Conservation (phyloP, 2,797 vertebrate genomes). For the Cephalopachus bancanus region DNA sequence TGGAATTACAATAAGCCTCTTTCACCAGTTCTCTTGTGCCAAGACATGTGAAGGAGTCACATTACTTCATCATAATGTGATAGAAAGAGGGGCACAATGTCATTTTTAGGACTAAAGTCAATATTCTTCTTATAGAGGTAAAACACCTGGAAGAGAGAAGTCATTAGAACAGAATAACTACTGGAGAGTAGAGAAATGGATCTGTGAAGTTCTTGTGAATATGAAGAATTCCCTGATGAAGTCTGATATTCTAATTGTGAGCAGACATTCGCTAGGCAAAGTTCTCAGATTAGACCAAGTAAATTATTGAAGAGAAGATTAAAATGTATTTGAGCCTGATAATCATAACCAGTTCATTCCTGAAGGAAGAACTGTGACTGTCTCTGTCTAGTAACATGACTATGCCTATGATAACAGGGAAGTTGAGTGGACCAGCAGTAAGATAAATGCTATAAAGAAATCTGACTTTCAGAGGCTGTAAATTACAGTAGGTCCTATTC, state of each 20-base stretch:
- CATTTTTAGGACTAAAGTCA: constrained; percentile 42
- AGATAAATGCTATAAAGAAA: not conserved
- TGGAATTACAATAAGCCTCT: constrained; percentile 14
- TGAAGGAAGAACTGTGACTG: not conserved
- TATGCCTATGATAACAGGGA: not conserved
- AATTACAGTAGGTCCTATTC: not conserved
- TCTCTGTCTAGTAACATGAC: not conserved
- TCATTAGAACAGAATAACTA: not conserved
- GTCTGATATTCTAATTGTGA: not conserved
- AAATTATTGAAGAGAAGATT: not conserved
- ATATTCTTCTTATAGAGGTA: constrained; percentile 18
- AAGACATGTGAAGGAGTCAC: not conserved
- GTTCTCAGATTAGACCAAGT: not conserved
- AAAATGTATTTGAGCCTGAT: not conserved
- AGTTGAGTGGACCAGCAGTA: not conserved
- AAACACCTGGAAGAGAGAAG: not conserved
- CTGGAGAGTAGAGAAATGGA: constrained; percentile 14
- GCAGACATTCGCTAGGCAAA: not conserved
- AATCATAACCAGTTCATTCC: not conserved
- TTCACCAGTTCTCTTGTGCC: constrained; percentile 17
- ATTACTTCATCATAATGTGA: constrained; percentile 36
- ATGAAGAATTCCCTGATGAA: constrained; percentile 7
- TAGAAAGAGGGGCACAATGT: not conserved
- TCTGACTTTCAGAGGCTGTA: not conserved
- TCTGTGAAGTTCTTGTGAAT: not conserved